Evolutionary conservation across 53 echinoderm and acorn worm species (phyloP), one percentile per base, ranked within the genome.

Genomic region (Temnopleurus reevesii): DNA sequence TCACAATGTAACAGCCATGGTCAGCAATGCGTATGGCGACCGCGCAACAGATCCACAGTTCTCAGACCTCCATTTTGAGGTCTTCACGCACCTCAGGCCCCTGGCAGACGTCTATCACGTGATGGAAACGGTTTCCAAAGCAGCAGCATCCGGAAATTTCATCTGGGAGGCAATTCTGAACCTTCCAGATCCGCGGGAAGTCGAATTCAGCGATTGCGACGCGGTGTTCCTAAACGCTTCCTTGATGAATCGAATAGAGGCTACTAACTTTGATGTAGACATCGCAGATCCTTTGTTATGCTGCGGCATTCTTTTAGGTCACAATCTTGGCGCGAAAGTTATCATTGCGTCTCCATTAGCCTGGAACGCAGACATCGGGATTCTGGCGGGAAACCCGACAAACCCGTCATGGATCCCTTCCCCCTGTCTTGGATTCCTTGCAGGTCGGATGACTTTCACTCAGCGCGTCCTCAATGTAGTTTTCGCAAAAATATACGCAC

Each of bases 401-500:
- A 89, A 89, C n/a, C 65, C 83, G 15, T 71, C 93, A 31, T 91
- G 77, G 65, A 49, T 89, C 10, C 91, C 93, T 13, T 80, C 64
- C 13, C 3, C 64, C 0, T 29, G 33, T 15, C 89, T 89, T 1
- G 61, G 60, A 29, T 84, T 83, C 45, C 54, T 53, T 12, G 66
- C 92, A n/a, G n/a, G n/a, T n/a, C 21, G 81, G 6, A 94, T 94
- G 94, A 58, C 63, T 24, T 53, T 94, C 36, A 8, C 57, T 2
- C 90, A 94, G 45, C 90, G 94, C 34, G 43, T 77, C 29, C 56
- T 82, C 17, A 94, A 94, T 34, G 86, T 92, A 1, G 3, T 77
- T 10, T 44, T 77, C 43, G 36, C 77, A 29, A 43, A 23, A 9
- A 9, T 43, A 2, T 77, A 12, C 19, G 77, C 35, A 24, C 77